Evolutionary conservation across 1,140 invertebrate species (phyloP).

Genomic region (Solenopsis fugax): DNA sequence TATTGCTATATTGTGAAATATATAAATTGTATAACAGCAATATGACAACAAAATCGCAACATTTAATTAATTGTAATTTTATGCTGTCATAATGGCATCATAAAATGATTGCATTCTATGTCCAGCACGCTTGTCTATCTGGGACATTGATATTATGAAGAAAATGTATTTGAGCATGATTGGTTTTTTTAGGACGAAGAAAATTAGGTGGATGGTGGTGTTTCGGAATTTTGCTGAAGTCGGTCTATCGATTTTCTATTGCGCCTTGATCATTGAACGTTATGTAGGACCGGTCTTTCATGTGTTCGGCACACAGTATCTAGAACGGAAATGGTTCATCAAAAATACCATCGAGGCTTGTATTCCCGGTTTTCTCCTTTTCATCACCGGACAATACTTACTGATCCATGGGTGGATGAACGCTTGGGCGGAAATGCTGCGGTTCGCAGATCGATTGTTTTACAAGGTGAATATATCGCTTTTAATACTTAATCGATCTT

Average conservation of each 20-base stretch:
- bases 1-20: too few species aligned
- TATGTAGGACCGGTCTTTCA: constrained; percentile 89
- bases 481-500: not conserved
- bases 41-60: too few species aligned
- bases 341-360: constrained; percentile 91
- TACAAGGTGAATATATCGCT: constrained; percentile 88
- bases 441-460: constrained; percentile 95
- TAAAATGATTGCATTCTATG: too few species aligned
- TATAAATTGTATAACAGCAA: too few species aligned
- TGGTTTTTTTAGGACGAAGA: constrained; percentile 88
- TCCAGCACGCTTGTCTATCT: too few species aligned
- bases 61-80: too few species aligned
- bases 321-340: constrained; percentile 88
- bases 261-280: constrained; percentile 92
- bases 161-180: not conserved
- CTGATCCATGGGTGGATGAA: constrained; percentile 96
- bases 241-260: constrained; percentile 92
- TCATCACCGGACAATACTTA: constrained; percentile 94
- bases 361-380: constrained; percentile 91
- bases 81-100: too few species aligned
- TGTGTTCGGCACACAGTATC: constrained; percentile 88
- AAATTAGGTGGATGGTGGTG: constrained; percentile 92
- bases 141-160: not conserved
- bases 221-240: constrained; percentile 91
- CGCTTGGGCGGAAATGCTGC: constrained; percentile 94